phyloP scores from a whole-genome alignment of 2,888 invertebrate genomes.

The Dynastes grantii region DNA sequence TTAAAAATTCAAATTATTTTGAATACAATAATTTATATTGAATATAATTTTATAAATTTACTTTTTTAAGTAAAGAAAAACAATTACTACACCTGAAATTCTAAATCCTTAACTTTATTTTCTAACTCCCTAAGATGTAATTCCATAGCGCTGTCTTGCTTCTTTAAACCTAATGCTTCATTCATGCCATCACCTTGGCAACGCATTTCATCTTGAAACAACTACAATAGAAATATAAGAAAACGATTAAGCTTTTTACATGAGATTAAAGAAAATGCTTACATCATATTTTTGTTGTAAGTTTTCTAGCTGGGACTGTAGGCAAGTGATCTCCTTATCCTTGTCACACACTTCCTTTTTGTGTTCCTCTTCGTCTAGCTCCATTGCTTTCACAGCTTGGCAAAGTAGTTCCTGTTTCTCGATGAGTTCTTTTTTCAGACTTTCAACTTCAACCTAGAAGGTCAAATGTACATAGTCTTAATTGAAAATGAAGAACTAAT shows the following conservation, averaged over 20 bases:
- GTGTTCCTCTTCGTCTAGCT: conserved; percentile 79
- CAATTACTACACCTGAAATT: conserved; percentile 55
- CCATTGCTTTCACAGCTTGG: conserved; percentile 88
- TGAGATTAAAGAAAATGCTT: background rate
- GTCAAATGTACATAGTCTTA: background rate
- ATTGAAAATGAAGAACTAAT: background rate
- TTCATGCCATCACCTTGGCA: conserved; percentile 52
- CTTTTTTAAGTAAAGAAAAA: background rate
- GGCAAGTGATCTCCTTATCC: conserved; percentile 68
- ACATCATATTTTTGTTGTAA: conserved; percentile 59
- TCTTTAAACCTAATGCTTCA: conserved; percentile 35
- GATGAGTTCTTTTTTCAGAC: conserved; percentile 81
- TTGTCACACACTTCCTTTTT: conserved; percentile 71
- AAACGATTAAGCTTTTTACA: too few species aligned
- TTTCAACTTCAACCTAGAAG: conserved; percentile 82
- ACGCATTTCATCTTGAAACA: conserved; percentile 53
- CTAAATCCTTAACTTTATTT: conserved; percentile 61
- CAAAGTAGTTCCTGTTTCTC: conserved; percentile 89
- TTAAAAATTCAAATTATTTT: too few species aligned
- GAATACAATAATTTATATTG: too few species aligned
- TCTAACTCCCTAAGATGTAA: conserved; percentile 51
- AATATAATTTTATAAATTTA: too few species aligned
- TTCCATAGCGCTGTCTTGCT: conserved; percentile 46
- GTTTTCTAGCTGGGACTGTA: conserved; percentile 67
- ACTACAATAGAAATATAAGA: conserved; percentile 13